These are phyloP conservation scores for Chroicocephalus ridibundus DNA, from an alignment of 2,113 vertebrate genomes.

Conservation along the genomic window DNA sequence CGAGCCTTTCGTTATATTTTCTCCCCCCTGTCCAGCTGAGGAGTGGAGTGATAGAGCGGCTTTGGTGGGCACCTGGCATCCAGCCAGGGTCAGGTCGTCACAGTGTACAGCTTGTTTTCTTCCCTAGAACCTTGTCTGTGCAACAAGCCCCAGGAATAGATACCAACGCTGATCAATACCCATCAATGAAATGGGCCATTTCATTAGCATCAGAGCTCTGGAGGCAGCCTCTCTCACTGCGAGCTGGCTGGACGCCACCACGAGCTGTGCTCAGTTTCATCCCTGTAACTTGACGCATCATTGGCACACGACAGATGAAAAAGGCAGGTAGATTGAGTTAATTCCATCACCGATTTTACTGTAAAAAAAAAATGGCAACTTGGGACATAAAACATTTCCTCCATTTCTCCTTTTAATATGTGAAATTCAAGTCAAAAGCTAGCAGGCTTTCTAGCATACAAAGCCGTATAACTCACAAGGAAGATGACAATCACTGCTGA, in stretches of 20 bases:
- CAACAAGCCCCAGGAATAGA: background rate
- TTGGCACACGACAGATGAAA: background rate
- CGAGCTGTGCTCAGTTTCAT: background rate
- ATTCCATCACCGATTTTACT: background rate
- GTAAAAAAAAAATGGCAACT: background rate
- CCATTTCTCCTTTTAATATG: background rate
- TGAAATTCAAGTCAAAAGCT: background rate
- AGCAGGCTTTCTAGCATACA: background rate
- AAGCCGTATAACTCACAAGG: background rate
- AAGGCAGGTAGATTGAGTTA: background rate
- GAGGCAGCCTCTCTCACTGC: background rate
- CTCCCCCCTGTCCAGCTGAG: background rate
- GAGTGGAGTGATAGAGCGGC: background rate
- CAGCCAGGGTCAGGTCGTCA: background rate
- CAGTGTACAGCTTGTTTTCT: background rate
- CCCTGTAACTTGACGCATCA: background rate
- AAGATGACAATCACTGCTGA: background rate
- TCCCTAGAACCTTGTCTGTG: background rate
- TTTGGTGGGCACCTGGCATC: background rate
- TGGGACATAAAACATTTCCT: constrained; percentile 1
- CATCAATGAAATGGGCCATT: background rate
- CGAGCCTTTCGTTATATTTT: accelerated
- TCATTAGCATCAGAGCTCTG: background rate
- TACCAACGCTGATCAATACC: background rate
- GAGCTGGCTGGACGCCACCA: background rate